These are phyloP conservation scores for Frankliniella fusca DNA, from an alignment of 2,888 invertebrate genomes.

Conservation along the genomic window DNA sequence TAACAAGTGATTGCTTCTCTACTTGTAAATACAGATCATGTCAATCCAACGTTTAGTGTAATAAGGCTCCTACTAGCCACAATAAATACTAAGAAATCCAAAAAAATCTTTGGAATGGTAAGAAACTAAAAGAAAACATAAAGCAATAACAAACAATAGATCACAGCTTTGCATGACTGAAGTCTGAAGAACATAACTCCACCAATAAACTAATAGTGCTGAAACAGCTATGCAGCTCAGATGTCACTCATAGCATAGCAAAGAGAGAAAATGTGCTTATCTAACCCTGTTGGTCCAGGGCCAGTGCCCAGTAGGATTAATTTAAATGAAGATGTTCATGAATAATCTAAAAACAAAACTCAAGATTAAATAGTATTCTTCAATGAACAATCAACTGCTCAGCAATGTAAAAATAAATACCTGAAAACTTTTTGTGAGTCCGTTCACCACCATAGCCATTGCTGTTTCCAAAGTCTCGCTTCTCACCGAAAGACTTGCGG, in stretches of 20 bases:
- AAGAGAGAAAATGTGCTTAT: background rate
- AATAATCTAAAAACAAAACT: background rate
- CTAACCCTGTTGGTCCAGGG: background rate
- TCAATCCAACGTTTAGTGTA: background rate
- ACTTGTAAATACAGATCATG: background rate
- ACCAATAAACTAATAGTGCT: conserved; percentile 16
- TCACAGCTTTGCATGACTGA: conserved; percentile 14
- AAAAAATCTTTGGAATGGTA: conserved; percentile 22
- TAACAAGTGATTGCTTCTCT: no score
- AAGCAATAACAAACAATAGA: conserved; percentile 23
- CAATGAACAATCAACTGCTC: no score
- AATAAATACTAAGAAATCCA: conserved; percentile 25
- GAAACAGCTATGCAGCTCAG: conserved; percentile 22
- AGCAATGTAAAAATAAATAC: no score
- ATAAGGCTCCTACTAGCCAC: background rate
- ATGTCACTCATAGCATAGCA: conserved; percentile 20
- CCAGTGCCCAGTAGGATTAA: background rate
- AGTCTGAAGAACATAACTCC: conserved; percentile 18
- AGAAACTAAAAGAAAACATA: conserved; percentile 2
- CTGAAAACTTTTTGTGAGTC: background rate
- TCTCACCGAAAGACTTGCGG: conserved; percentile 29
- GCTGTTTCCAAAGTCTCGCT: background rate
- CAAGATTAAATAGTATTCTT: no score
- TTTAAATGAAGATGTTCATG: background rate
- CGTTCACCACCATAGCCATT: background rate